Base-by-base conservation (phyloP, 2,888 invertebrate species). In the Frankliniella fusca region DNA sequence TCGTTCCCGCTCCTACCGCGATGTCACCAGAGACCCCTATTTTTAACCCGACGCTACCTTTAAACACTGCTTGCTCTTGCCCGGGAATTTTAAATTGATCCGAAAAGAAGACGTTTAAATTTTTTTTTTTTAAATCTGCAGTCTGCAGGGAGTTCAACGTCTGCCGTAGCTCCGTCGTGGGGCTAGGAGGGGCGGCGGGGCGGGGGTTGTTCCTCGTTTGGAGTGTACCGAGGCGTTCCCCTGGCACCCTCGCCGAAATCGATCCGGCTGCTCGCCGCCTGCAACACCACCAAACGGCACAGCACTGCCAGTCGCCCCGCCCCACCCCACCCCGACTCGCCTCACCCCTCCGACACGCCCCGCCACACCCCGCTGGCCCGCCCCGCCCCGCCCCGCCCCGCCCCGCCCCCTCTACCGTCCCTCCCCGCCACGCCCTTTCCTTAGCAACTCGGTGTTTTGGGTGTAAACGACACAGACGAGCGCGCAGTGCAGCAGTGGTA, bases 191-290 rank as follows among this genome's bases (percentile, higher is more conserved):
- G 18, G 20, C 12, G 61, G 61, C 61, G 61, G 12, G 54, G 12
- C 18, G 15, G 15, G 54, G 54, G 11, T n/a, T 23, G 11, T 23
- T 76, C 23, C 70, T 20, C 20, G 23, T 23, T 23, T 12, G 70
- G 23, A 76, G 70, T 76, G 70, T 76, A 76, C 70, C 70, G 70
- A 76, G 70, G 70, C 27, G 70, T 76, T 76, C 70, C 70, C 70
- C 70, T 9, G 70, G 70, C 70, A 76, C 70, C 70, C 70, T 76
- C 70, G 70, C 70, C 70, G 70, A 76, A 76, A 76, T 76, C 70
- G 70, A 76, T 76, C 70, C 70, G 70, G 23, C 70, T 27, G 70
- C 27, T 23, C 70, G 70, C 70, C 70, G 70, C 70, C 70, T 76
- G 27, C 27, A 76, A 76, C 70, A 27, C 70, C 70, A 76, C 70